Conservation (phyloP, 2,113 vertebrate genomes). For the Dasyprocta punctata region DNA sequence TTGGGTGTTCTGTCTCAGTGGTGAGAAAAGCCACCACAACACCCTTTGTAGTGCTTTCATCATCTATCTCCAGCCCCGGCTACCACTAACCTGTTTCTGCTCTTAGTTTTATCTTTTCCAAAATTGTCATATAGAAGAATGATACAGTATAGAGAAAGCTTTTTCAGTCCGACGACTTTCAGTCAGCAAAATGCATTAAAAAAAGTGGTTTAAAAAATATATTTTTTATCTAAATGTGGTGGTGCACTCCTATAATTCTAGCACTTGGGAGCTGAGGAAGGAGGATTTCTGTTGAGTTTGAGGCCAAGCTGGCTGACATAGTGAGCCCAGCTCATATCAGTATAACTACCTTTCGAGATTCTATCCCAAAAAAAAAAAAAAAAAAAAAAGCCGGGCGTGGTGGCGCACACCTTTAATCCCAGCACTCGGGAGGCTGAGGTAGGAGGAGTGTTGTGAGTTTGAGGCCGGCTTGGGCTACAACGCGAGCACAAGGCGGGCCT, state of each 20-base stretch:
- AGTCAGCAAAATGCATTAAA: background rate
- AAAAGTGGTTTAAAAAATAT: background rate
- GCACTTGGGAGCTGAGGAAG: background rate
- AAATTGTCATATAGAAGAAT: background rate
- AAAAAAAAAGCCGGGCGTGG: too few relatives aligned
- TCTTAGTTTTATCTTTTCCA: background rate
- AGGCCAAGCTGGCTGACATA: background rate
- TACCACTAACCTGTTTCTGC: background rate
- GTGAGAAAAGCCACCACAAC: background rate
- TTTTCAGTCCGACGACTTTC: background rate
- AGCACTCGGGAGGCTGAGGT: too few relatives aligned
- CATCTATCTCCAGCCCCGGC: background rate
- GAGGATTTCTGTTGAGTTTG: background rate
- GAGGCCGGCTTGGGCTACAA: too few relatives aligned
- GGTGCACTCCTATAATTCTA: background rate
- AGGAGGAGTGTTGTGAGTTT: too few relatives aligned
- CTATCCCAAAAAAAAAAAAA: background rate
- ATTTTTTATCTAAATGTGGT: background rate
- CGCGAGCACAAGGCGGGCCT: too few relatives aligned
- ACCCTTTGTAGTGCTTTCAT: background rate
- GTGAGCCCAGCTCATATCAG: background rate
- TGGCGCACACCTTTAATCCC: too few relatives aligned
- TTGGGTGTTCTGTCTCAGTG: background rate
- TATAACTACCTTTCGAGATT: background rate
- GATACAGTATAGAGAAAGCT: fast-evolving